phyloP scores from a whole-genome alignment of 2,113 vertebrate species.

The Ailurus styani region DNA sequence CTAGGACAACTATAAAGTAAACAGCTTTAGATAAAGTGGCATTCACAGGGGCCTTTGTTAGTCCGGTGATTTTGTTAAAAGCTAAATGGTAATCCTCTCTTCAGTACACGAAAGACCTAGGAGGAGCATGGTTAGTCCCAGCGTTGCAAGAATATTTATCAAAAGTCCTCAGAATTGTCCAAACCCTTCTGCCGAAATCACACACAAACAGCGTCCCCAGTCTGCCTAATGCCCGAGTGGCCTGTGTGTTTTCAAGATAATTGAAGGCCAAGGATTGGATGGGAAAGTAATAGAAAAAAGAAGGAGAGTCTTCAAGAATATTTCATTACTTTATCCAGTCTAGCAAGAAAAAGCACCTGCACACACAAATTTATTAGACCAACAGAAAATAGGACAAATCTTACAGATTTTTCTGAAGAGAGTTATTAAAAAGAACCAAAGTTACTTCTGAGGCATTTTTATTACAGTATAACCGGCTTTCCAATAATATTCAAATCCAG shows the following conservation, averaged over 20 bases:
- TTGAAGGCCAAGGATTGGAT: not conserved
- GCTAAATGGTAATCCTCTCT: not conserved
- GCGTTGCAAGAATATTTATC: not conserved
- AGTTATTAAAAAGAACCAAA: not conserved
- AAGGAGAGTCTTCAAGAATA: not conserved
- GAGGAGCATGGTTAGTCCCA: not conserved
- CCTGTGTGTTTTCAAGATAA: conserved; percentile 42
- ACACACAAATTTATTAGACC: not conserved
- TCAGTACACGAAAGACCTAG: not conserved
- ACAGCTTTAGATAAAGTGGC: not conserved
- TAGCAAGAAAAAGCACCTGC: not conserved
- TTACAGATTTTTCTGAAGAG: not conserved
- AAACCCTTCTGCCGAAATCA: not conserved
- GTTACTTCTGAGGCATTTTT: not conserved
- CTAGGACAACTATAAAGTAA: not conserved
- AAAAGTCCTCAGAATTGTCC: conserved; percentile 10
- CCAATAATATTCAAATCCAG: conserved; percentile 6
- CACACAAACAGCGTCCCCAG: not conserved
- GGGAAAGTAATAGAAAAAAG: not conserved
- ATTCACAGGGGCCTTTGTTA: not conserved
- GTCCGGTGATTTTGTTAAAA: not conserved
- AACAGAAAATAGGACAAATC: not conserved
- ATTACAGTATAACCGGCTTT: not conserved
- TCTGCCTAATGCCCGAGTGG: not conserved
- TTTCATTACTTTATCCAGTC: not conserved